A percentile compares a stretch with the other conserved stretches of the same genome.
phyloP scores from a whole-genome alignment of 2,888 invertebrate genomes.

The Drosophila mimica region DNA sequence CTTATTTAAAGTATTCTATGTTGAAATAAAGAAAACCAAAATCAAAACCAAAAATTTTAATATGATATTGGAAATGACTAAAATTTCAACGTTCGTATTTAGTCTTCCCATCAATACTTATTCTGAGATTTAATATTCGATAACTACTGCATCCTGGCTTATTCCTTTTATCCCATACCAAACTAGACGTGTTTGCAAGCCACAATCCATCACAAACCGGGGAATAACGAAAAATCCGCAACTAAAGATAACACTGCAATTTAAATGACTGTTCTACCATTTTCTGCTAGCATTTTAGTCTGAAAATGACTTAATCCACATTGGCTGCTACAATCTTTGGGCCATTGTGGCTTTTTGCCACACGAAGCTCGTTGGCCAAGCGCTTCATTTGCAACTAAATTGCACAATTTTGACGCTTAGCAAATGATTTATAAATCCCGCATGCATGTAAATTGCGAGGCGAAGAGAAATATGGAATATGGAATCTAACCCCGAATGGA shows the following conservation, averaged over 20 bases:
- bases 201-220: neutral
- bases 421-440: constrained; percentile 64
- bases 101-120: neutral
- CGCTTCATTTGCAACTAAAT: constrained; percentile 63
- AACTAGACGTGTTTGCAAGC: neutral
- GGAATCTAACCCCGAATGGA: constrained; percentile 60
- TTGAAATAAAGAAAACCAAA: neutral
- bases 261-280: neutral
- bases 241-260: neutral
- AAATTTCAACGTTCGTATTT: neutral
- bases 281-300: neutral
- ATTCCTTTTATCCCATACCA: neutral
- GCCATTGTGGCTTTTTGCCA: constrained; percentile 23
- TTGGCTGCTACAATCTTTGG: constrained; percentile 5
- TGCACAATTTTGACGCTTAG: constrained; percentile 65
- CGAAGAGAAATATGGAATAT: constrained; percentile 34
- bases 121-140: neutral
- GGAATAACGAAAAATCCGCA: neutral
- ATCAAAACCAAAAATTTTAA: neutral
- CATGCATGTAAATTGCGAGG: constrained; percentile 47
- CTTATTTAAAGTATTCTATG: neutral
- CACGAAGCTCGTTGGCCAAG: constrained; percentile 26
- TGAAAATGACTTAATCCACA: constrained; percentile 2
- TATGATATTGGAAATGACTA: neutral
- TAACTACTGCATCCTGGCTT: neutral